Evolutionary conservation across 1,140 invertebrate species (phyloP), one percentile per base, ranked within the genome.

Genomic region (Drosophila ohnishii): DNA sequence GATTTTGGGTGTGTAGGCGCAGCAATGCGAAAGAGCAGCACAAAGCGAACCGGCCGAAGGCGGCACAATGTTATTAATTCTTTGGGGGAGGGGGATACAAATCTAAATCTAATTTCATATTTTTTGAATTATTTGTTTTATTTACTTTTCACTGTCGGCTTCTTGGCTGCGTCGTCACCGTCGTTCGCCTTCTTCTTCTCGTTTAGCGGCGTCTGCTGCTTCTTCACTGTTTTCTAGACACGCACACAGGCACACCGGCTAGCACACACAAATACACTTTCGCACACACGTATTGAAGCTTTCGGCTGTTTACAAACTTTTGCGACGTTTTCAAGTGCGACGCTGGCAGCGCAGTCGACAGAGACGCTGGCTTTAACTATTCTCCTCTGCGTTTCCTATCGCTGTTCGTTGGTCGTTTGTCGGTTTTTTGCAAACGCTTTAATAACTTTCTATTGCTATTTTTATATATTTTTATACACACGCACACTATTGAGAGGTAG

Each of bases 371-470:
- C 80, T 87, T 87, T 84, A 87, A 87, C 84, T 87, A 84, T 87
- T 88, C 87, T 72, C 72, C 63, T 63, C 66, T 60, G 75, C 57
- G 75, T 67, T 65, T 70, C 79, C 61, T 70, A 63, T 79, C 62
- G 64, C 57, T 63, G 77, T 72, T 75, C 62, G 59, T 80, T 78
- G 71, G 74, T 28, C 57, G 37, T 64, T 58, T 74, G 48, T 50
- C 48, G 48, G 28, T 50, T 69, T 66, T 65, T 79, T 45, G 69
- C 79, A 76, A 85, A 48, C 51, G 72, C 62, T 84, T 87, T 80
- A 88, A 88, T 84, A 87, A 87, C 84, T 87, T 87, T 87, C 84
- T 88, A 87, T 88, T 84, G 84, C 80, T 87, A 88, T 88, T 88
- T 87, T 67, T 87, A 88, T 80, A 84, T 75, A 75, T 75, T 71